Evolutionary conservation across 2,888 invertebrate genomes (phyloP), one percentile per base, ranked within the genome.

Genomic region (Osmoderma eremita): DNA sequence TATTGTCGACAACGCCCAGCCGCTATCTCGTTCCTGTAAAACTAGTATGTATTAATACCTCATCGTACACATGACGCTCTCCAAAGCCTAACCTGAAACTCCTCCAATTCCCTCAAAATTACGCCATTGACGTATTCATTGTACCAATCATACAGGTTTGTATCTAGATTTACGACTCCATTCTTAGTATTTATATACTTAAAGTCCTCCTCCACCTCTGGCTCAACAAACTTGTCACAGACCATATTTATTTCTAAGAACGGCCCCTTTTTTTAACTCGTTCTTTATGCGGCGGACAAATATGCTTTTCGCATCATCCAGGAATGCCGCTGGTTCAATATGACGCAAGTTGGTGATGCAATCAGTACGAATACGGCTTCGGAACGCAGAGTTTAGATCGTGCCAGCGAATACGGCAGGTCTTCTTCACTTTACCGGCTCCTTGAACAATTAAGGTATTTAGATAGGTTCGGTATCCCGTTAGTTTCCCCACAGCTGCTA

Each of bases 141-240:
- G 54, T 72, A 75, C 74, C 75, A 75, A 49, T 54, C 30, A 1
- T 53, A 41, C 5, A 70, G 10, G 62, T 72, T 61, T 2, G 72
- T 75, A 10, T 72, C 68, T n/a, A 36, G 66, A 63, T 69, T 71
- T n/a, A 77, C 73, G 12, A 71, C 38, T 1, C 58, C 53, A 62
- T 68, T 72, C 48, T 67, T 69, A 1, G 75, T 75, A 13, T 69
- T 74, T 12, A 74, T 71, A 39, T 74, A 72, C 51, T 76, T 75
- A 15, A 53, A 69, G 36, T 76, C 76, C 22, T 76, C 76, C 22
- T 51, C 13, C 6, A 62, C 49, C 42, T 69, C 69, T 12, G 30
- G 12, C 1, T 70, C 41, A 0, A 65, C 13, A 58, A 72, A 75
- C 67, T 73, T 71, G 4, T 69, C 70, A 48, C 71, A 56, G 18